Conservation (phyloP, 2,888 invertebrate genomes). For the Lysandra bellargus region DNA sequence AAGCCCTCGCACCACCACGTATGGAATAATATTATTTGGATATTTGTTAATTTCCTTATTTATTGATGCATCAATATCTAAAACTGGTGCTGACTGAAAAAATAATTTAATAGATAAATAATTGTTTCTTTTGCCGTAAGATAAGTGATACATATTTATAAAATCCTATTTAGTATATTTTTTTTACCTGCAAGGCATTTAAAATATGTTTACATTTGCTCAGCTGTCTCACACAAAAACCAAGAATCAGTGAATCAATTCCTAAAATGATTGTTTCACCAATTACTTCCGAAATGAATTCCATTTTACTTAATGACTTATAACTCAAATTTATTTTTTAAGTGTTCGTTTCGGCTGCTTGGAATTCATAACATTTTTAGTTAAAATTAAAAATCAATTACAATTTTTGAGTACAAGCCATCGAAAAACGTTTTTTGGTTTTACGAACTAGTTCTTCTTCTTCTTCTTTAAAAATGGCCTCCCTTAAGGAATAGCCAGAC, state of each 20-base stretch:
- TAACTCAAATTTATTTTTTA: not conserved
- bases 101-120: not conserved
- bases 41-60: constrained; percentile 82
- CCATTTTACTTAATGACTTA: constrained; percentile 75
- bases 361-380: not conserved
- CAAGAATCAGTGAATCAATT: constrained; percentile 87
- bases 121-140: not conserved
- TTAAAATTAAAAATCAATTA: not conserved
- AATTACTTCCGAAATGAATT: constrained; percentile 82
- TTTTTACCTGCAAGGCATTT: constrained; percentile 83
- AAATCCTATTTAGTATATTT: not conserved
- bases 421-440: not conserved
- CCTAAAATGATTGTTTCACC: constrained; percentile 88
- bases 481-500: too few relatives aligned
- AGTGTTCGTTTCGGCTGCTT: not conserved
- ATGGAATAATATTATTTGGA: constrained; percentile 84
- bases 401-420: not conserved
- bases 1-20: constrained; percentile 87
- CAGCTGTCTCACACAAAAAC: constrained; percentile 87
- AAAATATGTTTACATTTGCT: constrained; percentile 87
- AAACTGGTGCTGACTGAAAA: constrained; percentile 84
- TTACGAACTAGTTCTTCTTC: too few relatives aligned
- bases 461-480: too few relatives aligned
- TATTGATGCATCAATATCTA: constrained; percentile 84
- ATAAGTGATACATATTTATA: not conserved